Evolutionary conservation across 2,888 invertebrate genomes (phyloP).

Genomic region (Ichneumoninae sp.): DNA sequence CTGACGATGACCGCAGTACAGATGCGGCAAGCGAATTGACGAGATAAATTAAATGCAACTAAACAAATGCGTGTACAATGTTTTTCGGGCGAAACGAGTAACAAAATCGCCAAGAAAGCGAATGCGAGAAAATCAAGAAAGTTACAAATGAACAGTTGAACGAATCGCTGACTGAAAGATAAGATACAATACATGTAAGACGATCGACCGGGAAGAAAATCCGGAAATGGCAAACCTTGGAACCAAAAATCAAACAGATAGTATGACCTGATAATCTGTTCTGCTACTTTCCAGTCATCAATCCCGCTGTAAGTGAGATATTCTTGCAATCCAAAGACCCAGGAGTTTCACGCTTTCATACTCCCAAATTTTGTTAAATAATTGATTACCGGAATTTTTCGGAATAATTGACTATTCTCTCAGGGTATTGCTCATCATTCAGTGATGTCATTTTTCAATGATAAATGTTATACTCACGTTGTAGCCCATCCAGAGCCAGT

Average conservation of each 20-base stretch:
- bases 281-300: neutral
- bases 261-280: neutral
- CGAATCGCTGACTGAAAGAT: neutral
- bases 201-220: neutral
- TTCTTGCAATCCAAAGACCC: neutral
- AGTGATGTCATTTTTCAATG: neutral
- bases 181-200: neutral
- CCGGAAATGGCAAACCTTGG: neutral
- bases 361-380: neutral
- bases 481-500: constrained; percentile 94
- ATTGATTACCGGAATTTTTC: neutral
- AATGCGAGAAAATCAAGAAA: neutral
- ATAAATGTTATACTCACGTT: constrained; percentile 88
- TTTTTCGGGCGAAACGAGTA: neutral
- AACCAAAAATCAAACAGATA: neutral
- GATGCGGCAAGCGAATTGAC: neutral
- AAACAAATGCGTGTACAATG: neutral
- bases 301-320: neutral
- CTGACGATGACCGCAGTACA: neutral
- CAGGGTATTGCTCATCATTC: neutral
- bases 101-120: neutral
- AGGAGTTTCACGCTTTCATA: neutral
- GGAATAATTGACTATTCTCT: neutral
- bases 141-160: neutral
- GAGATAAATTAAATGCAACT: neutral